These are phyloP conservation scores for Nyctibius grandis DNA, from an alignment of 2,797 vertebrate genomes.

Conservation along the genomic window DNA sequence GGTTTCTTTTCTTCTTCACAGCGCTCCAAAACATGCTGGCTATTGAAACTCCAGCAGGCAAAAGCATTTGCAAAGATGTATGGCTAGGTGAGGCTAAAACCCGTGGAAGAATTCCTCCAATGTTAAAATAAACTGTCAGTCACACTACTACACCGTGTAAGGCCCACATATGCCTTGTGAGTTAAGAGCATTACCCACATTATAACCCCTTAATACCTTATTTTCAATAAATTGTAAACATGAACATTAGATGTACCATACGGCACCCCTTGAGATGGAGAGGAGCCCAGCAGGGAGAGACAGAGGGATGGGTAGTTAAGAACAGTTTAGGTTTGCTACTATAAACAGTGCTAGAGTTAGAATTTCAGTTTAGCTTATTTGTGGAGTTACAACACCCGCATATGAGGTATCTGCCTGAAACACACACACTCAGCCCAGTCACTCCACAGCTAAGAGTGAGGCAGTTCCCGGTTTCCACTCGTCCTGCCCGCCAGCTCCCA, in stretches of 20 bases:
- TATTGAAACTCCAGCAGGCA: not conserved
- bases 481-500: not conserved
- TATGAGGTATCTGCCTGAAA: fast-evolving
- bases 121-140: not conserved
- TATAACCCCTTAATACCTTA: not conserved
- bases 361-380: not conserved
- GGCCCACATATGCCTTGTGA: not conserved
- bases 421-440: not conserved
- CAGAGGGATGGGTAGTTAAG: not conserved
- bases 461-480: fast-evolving
- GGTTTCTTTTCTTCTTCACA: not conserved
- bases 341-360: fast-evolving
- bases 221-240: not conserved
- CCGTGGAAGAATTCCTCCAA: fast-evolving
- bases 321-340: not conserved
- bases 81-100: not conserved
- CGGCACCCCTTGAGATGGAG: fast-evolving
- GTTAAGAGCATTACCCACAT: not conserved
- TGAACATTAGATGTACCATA: not conserved
- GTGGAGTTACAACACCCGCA: fast-evolving
- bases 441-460: fast-evolving
- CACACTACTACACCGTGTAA: not conserved
- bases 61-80: not conserved
- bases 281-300: not conserved
- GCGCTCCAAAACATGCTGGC: not conserved